Evolutionary conservation across 2,797 vertebrate genomes (phyloP), one percentile per base, ranked within the genome.

Genomic region (Brachymystax lenok): DNA sequence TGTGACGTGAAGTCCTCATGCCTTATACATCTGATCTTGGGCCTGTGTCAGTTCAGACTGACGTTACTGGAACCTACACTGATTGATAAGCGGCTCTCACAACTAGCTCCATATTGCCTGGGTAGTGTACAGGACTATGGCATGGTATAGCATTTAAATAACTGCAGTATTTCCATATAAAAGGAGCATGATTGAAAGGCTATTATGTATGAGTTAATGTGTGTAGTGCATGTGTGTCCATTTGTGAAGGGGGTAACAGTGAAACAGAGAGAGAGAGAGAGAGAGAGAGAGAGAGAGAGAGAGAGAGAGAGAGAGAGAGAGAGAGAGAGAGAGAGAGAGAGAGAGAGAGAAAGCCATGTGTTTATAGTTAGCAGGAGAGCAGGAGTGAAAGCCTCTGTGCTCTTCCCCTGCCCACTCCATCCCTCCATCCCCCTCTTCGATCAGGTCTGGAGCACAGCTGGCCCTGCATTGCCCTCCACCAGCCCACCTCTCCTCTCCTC

Each of bases 361-460:
- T 88, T 91, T 86, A 83, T 64, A 73, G 84, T 93, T 90, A 90
- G 80, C 76, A 71, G 35, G 69, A 84, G 76, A 88, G 79, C 80
- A 80, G 77, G 28, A 82, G 72, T 71, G 77, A 77, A 74, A 77
- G 74, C 75, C 71, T 21, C 69, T 61, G 27, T 21, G 59, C 69
- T 59, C 50, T 30, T 59, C 28, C 46, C 8, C 69, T 8, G 12
- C 0, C 35, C 12, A 7, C 40, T 10, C 76, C 78, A 33, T 6
- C 33, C 33, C 73, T 77, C 69, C 75, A 71, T 52, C 79, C 69
- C 74, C 74, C 63, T 69, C 28, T 69, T 52, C 30, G 35, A 69
- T 17, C 69, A 80, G 75, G 82, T 87, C 88, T 89, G 80, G 85
- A 88, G 82, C 75, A 76, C 87, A 90, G 89, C 85, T 90, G 86